Base-by-base conservation (phyloP, 2,113 vertebrate species). In the Hoplias malabaricus region DNA sequence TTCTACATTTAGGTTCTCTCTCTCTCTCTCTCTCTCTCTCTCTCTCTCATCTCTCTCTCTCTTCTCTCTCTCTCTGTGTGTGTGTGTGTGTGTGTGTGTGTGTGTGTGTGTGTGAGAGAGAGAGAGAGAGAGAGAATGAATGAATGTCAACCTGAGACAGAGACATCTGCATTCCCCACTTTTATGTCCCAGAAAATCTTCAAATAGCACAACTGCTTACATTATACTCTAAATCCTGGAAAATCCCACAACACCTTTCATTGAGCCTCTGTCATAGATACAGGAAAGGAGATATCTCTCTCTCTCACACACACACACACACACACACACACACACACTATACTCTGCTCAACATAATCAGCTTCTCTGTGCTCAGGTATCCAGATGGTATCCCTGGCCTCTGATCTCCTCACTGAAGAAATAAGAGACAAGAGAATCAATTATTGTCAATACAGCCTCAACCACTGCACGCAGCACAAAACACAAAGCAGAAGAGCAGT, bases 281-380 rank as follows among this genome's bases (percentile, higher is more conserved):
- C 74, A 59, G 59, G 50, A 46, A 63, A 50, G n/a, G 65, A 72
- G 27, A 38, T 79, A 9, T 63, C 62, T 50, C 21, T 50, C 56
- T 19, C 54, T n/a, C 21, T 14, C 77, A 53, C 53, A 81, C 43
- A 38, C n/a, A 38, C 57, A 27, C 36, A 23, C 31, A 6, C 36
- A 46, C 66, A 33, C 43, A 33, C 21, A 23, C 5, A 27, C 69
- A 56, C 31, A n/a, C 16, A 54, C n/a, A 71, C 23, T 53, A 34
- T 33, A 16, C 69, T 73, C 56, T 38, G 9, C 14, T 62, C 23
- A 70, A 69, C 31, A 29, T 75, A 84, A 80, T 42, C 46, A 53
- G 42, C 27, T 62, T 84, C 77, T 54, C 50, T 42, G 34, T 66
- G 57, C 48, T 23, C 29, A 34, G 54, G 53, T 53, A 63, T 31